Conservation (phyloP, 2,888 invertebrate genomes). For the Rotaria magnacalcarata region DNA sequence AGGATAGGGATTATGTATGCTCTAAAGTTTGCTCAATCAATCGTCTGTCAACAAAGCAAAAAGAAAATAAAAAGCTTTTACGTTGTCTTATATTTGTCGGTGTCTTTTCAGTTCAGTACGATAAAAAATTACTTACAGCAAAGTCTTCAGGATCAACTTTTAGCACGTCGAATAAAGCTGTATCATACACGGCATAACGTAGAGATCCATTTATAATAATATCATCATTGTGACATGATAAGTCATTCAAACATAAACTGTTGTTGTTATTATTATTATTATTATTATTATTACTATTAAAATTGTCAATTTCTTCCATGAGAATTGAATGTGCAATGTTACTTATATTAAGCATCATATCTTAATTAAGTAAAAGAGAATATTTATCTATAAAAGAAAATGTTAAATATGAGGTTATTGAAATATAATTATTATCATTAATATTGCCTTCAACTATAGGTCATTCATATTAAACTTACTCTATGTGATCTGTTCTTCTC, state of each 20-base stretch:
- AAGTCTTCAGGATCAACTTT: conserved; percentile 59
- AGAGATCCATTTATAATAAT: neutral
- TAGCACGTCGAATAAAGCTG: conserved; percentile 59
- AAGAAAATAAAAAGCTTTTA: neutral
- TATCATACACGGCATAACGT: conserved; percentile 52
- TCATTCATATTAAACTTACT: conserved; percentile 16
- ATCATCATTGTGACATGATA: conserved; percentile 9
- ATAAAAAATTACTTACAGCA: conserved; percentile 54
- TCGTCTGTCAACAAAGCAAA: neutral
- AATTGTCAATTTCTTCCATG: neutral
- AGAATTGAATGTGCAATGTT: neutral
- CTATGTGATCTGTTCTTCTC: neutral
- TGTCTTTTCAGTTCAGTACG: neutral
- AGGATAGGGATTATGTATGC: neutral
- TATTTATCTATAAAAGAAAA: neutral
- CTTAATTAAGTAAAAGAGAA: too few species aligned
- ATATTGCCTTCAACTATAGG: neutral
- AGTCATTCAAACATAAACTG: neutral
- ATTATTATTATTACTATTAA: conserved; percentile 27
- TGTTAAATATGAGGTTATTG: neutral
- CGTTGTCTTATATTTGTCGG: neutral
- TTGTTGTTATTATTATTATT: neutral
- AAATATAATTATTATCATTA: neutral
- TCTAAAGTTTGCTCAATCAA: conserved; percentile 18
- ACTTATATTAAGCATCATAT: neutral